phyloP scores from a whole-genome alignment of 1,140 invertebrate genomes.

The Arctopsyche grandis region DNA sequence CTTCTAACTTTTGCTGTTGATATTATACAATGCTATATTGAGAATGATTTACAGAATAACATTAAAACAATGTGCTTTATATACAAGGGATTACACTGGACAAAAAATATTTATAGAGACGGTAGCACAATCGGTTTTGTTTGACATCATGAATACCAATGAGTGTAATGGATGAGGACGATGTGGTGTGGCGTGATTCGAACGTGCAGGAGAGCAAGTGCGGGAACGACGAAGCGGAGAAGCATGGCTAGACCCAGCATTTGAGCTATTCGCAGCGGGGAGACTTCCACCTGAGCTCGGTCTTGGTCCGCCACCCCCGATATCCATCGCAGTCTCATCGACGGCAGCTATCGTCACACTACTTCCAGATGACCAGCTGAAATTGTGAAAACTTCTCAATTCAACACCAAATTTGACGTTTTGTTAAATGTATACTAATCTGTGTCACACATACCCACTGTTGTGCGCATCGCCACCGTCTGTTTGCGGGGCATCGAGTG shows the following conservation, averaged over 20 bases:
- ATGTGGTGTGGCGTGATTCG: slow-evolving; percentile 34
- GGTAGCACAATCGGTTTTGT: no score
- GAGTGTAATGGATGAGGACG: slow-evolving; percentile 37
- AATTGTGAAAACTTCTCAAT: slow-evolving; percentile 13
- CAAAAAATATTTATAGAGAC: no score
- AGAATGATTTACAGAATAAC: no score
- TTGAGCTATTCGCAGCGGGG: slow-evolving; percentile 28
- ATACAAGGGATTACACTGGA: no score
- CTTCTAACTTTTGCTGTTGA: no score
- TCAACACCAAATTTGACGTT: not conserved
- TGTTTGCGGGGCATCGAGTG: slow-evolving; percentile 23
- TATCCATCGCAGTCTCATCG: slow-evolving; percentile 12
- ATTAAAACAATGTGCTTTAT: no score
- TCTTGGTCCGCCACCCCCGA: slow-evolving; percentile 7
- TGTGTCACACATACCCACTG: slow-evolving; percentile 39
- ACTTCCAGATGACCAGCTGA: slow-evolving; percentile 51
- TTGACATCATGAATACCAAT: not conserved
- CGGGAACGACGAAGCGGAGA: slow-evolving; percentile 51
- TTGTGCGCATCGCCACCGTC: slow-evolving; percentile 39
- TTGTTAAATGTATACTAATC: slow-evolving; percentile 6
- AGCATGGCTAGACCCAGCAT: slow-evolving; percentile 33
- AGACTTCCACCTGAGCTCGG: slow-evolving; percentile 47
- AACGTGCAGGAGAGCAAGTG: slow-evolving; percentile 51
- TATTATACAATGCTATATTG: no score
- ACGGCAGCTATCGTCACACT: slow-evolving; percentile 51